Base-by-base conservation (phyloP, 2,888 invertebrate species). In the Parelbella ahira region DNA sequence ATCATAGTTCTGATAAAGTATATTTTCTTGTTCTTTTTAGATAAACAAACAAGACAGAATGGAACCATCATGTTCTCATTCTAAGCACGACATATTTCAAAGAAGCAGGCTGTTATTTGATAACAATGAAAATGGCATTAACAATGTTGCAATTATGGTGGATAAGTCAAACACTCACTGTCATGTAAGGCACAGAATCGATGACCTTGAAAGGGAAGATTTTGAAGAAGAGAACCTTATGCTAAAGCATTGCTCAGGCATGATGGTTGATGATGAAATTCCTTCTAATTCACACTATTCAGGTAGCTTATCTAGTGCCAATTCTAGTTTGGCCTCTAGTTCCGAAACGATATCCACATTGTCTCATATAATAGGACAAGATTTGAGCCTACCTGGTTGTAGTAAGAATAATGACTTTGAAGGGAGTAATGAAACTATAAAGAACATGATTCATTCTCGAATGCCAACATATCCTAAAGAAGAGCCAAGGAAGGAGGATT, bases 141-240 rank as follows among this genome's bases (percentile, higher is more conserved):
- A 78, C 54, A 70, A 57, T 48, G 58, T 66, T 37, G 56, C 56
- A 46, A 62, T 58, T 51, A 59, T 58, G 48, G 63, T 45, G 37
- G 68, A 69, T 10, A 65, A 60, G 36, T 50, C 58, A 8, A 58
- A 51, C 28, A 56, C 63, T 21, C 60, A 60, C 34, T 65, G 57
- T 55, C 61, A 58, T 54, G 63, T 47, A 33, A 61, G 69, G 38
- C 71, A 76, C 54, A 68, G 67, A 44, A 83, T 83, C 41, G 87
- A 88, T 38, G 80, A 84, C 24, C 63, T 88, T 19, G 88, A 88
- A 50, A 62, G 86, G 1, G 74, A 81, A 45, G 88, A 88, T 47
- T 88, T 86, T 23, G 84, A 86, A 30, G 87, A 87, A 48, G 87
- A 88, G 49, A 86, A 87, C 49, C 64, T 83, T 25, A 69, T 88